Percentiles rank a stretch among this genome's conserved stretches.
These are phyloP conservation scores for Calliopsis andreniformis DNA, from an alignment of 1,140 invertebrate genomes.

Conservation along the genomic window DNA sequence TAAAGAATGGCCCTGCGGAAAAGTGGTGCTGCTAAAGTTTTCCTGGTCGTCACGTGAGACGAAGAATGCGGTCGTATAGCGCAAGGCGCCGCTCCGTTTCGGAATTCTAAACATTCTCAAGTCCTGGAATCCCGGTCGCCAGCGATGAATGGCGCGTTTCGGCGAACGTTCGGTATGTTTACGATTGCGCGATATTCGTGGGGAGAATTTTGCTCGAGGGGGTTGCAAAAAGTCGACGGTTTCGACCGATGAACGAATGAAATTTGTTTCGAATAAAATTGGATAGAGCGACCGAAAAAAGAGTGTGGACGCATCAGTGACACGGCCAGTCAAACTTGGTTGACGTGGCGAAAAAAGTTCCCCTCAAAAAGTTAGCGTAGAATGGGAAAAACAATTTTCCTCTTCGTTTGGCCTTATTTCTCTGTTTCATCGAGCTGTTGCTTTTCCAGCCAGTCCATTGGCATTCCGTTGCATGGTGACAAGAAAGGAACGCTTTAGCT, in stretches of 20 bases:
- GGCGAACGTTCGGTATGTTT: slow-evolving; percentile 34
- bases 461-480: neutral
- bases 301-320: neutral
- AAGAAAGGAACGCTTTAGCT: neutral
- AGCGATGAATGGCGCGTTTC: slow-evolving; percentile 26
- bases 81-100: slow-evolving; percentile 9
- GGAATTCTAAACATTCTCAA: slow-evolving; percentile 33
- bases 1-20: slow-evolving; percentile 10
- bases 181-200: slow-evolving; percentile 23
- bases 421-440: neutral
- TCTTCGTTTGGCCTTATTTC: neutral
- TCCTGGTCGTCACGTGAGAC: slow-evolving; percentile 3
- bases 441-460: neutral
- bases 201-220: neutral
- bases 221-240: neutral
- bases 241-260: slow-evolving; percentile 19
- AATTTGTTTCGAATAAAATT: slow-evolving; percentile 19
- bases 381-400: slow-evolving; percentile 18
- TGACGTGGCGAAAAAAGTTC: neutral
- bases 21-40: slow-evolving; percentile 21
- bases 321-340: neutral
- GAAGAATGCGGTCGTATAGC: slow-evolving; percentile 37
- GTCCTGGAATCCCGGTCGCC: slow-evolving; percentile 14
- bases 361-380: neutral
- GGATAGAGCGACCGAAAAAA: neutral